phyloP scores from a whole-genome alignment of 2,797 vertebrate genomes.

The Tragopan temminckii region DNA sequence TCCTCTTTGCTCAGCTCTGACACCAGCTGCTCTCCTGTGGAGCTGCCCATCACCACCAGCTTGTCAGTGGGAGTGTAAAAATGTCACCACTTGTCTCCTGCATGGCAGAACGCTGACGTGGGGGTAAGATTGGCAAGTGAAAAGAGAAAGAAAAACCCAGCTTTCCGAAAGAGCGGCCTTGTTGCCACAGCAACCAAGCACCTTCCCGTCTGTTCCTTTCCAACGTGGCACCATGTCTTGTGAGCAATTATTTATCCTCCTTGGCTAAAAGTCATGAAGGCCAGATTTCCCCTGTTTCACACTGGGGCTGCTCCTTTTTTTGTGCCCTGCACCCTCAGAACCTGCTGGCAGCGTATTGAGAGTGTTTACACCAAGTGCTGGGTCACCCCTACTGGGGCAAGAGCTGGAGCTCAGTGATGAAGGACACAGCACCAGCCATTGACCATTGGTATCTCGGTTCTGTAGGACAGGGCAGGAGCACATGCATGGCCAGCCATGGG shows the following conservation, averaged over 20 bases:
- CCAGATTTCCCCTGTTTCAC: background rate
- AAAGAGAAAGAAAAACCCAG: slow-evolving; percentile 70
- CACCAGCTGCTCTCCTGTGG: slow-evolving; percentile 64
- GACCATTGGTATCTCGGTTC: background rate
- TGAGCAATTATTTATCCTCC: background rate
- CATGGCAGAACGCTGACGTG: slow-evolving; percentile 57
- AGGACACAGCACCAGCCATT: fast-evolving
- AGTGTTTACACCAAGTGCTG: fast-evolving
- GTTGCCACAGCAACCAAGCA: slow-evolving; percentile 74
- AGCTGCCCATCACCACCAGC: slow-evolving; percentile 74
- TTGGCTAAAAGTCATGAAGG: background rate
- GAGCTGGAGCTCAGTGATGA: background rate
- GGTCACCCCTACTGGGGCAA: background rate
- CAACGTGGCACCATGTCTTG: background rate
- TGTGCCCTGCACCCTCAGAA: background rate
- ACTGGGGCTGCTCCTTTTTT: background rate
- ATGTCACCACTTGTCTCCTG: slow-evolving; percentile 74
- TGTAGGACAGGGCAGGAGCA: background rate
- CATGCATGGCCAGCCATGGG: fast-evolving
- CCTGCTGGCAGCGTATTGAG: fast-evolving
- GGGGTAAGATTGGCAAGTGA: slow-evolving; percentile 75
- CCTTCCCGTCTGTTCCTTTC: slow-evolving; percentile 55
- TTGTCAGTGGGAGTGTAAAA: slow-evolving; percentile 83
- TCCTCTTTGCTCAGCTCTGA: slow-evolving; percentile 40
- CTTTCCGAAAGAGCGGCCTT: slow-evolving; percentile 51